Base-by-base conservation (phyloP, 64 coral and sea anemone genomes). In the Actinia equina region DNA sequence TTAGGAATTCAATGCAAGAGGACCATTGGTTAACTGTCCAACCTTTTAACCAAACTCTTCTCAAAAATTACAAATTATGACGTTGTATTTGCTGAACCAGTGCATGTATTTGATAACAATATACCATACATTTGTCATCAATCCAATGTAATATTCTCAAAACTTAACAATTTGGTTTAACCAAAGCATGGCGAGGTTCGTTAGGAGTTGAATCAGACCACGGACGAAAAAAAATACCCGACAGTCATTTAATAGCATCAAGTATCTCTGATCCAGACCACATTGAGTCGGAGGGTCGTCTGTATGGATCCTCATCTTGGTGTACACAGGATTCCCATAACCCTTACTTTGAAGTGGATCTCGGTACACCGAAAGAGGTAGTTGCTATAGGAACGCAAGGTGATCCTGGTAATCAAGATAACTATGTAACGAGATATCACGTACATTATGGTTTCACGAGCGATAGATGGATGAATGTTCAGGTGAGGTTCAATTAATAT, bases 351-450 rank as follows among this genome's bases (percentile, higher is more conserved):
- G 18, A 85, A 26, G 83, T 85, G 10, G 83, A 85, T 27, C 17
- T 85, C 8, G 8, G 25, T 0, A 43, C 11, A 85, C 57, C 83
- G 15, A 85, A 15, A 59, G 30, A 58, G 17, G 42, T 85, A 6
- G 52, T 60, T 63, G 83, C 43, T 22, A 60, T 85, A 60, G 83
- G 56, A 58, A 60, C 53, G 18, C 83, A 85, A 22, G 83, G 83
- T 6, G 56, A 61, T 27, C 55, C 83, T 56, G 82, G 12, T 16
- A 81, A n/a, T 23, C 42, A 4, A 82, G 59, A 42, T 17, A 19
- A 63, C 30, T 85, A 60, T 42, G 55, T 85, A 9, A 55, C 30
- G 17, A 6, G 25, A 27, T 85, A 60, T 42, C 13, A 85, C 17
- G 16, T 85, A 4, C 83, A 85, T 42, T 85, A 85, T 60, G 17